Conservation (phyloP, 2,113 vertebrate species). For the Coryphaenoides rupestris region DNA sequence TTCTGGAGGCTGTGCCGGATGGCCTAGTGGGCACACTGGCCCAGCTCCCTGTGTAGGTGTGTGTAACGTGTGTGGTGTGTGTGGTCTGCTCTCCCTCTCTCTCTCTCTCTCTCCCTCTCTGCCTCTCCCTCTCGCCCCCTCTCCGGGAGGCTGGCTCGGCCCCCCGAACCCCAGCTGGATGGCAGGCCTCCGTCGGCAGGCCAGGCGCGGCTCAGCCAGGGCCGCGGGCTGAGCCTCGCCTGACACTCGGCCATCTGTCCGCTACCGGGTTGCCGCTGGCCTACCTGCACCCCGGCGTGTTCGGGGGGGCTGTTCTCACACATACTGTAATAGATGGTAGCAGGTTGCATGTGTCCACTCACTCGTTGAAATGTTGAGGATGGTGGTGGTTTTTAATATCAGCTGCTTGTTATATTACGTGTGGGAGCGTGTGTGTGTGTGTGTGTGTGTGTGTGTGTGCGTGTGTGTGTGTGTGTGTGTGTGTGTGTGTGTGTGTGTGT, state of each 20-base stretch:
- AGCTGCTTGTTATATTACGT: conserved; percentile 6
- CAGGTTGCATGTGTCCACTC: too few relatives aligned
- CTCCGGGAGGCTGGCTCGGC: conserved; percentile 42
- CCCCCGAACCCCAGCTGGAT: conserved; percentile 65
- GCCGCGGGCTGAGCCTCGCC: conserved; percentile 48
- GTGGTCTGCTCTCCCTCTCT: background rate
- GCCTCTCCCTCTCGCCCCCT: background rate
- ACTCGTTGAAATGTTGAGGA: too few relatives aligned
- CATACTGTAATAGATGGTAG: conserved; percentile 25
- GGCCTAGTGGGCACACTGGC: too few relatives aligned
- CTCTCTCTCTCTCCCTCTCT: background rate
- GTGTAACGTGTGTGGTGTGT: too few relatives aligned
- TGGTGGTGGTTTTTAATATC: too few relatives aligned
- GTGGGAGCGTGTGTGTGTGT: too few relatives aligned
- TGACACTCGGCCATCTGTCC: conserved; percentile 59
- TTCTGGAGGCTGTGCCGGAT: too few relatives aligned
- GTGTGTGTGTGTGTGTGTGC: too few relatives aligned
- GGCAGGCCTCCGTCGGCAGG: conserved; percentile 48
- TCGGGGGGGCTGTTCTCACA: conserved; percentile 10
- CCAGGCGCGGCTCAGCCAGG: conserved; percentile 49
- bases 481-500: conserved; percentile 8
- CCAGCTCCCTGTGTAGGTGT: too few relatives aligned
- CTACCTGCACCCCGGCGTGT: too few relatives aligned
- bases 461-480: background rate
- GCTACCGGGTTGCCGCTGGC: conserved; percentile 14